These are phyloP conservation scores for Masticophis lateralis DNA, from an alignment of 2,797 vertebrate genomes.

Conservation along the genomic window DNA sequence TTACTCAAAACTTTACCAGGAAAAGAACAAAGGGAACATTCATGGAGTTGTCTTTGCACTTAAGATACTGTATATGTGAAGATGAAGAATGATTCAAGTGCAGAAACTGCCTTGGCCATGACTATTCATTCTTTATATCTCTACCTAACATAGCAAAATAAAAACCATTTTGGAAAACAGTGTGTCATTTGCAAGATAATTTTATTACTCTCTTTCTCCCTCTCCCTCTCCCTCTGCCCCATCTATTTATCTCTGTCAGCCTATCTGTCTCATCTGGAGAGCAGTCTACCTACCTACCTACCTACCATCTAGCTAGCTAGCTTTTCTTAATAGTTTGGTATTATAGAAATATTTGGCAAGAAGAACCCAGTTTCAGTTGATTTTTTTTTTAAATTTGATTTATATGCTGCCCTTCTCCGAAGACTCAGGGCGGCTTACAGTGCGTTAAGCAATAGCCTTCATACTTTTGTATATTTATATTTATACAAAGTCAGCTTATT, in stretches of 20 bases:
- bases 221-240: neutral
- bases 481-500: too few species aligned
- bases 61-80: neutral
- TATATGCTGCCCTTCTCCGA: too few species aligned
- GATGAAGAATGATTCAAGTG: neutral
- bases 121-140: neutral
- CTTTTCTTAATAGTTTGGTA: neutral
- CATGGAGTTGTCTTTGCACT: neutral
- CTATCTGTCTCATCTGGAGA: too few species aligned
- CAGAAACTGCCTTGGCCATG: neutral
- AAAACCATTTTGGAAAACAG: neutral
- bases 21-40: neutral
- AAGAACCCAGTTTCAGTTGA: neutral
- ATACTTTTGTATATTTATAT: too few species aligned
- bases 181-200: neutral
- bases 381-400: too few species aligned
- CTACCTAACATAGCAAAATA: neutral
- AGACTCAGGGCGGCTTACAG: too few species aligned
- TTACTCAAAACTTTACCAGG: neutral
- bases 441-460: too few species aligned
- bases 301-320: neutral
- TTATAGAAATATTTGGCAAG: neutral
- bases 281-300: neutral
- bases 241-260: neutral
- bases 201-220: neutral